phyloP scores from a whole-genome alignment of 2,113 vertebrate genomes.

The Anthoscopus minutus region DNA sequence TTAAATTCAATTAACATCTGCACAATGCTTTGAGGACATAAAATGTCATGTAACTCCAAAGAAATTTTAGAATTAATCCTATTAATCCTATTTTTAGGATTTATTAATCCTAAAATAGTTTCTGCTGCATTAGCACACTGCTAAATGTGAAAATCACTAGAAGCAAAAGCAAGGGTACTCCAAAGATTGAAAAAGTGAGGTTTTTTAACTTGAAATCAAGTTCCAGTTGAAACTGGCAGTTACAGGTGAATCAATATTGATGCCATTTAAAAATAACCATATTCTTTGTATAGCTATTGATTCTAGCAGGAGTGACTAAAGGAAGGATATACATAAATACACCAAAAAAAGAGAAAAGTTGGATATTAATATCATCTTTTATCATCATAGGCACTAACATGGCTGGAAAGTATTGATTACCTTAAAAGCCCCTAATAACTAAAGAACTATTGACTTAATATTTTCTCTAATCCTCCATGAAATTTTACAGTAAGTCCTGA shows the following conservation, averaged over 20 bases:
- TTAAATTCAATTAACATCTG: constrained; percentile 46
- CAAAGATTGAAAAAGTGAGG: neutral
- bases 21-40: neutral
- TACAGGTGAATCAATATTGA: neutral
- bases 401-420: constrained; percentile 53
- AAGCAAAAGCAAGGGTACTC: neutral
- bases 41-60: neutral
- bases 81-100: constrained; percentile 45
- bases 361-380: neutral
- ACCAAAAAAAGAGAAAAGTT: neutral
- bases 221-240: neutral
- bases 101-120: neutral
- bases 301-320: neutral
- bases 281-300: neutral
- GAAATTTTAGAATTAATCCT: constrained; percentile 5
- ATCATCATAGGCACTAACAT: neutral
- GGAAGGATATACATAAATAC: neutral
- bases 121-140: neutral
- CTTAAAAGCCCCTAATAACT: constrained; percentile 48
- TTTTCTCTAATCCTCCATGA: constrained; percentile 40
- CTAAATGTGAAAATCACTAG: neutral
- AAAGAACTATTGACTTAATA: constrained; percentile 41
- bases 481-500: constrained; percentile 48
- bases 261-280: neutral
- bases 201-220: neutral